A percentile compares a stretch with the other conserved stretches of the same genome.
These are phyloP conservation scores for Gasteruption jaculator DNA, from an alignment of 2,888 invertebrate genomes.

Conservation along the genomic window DNA sequence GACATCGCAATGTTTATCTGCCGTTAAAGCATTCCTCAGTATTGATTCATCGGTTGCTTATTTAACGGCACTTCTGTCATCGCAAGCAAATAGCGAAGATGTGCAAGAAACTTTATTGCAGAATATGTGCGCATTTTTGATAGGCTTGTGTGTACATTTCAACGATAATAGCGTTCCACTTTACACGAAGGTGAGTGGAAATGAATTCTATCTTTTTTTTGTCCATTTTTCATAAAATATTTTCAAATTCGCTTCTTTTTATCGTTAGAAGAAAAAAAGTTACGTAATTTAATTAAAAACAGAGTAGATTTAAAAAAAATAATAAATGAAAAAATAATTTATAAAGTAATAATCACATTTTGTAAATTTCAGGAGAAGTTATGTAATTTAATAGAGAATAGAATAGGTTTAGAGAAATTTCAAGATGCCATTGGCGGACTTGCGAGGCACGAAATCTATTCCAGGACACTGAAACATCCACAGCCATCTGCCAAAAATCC, in stretches of 20 bases:
- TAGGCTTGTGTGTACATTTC: constrained; percentile 87
- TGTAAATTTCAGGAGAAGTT: constrained; percentile 65
- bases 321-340: neutral
- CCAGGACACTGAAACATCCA: constrained; percentile 88
- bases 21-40: constrained; percentile 77
- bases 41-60: constrained; percentile 80
- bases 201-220: neutral
- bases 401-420: constrained; percentile 87
- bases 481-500: constrained; percentile 75
- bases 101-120: constrained; percentile 85
- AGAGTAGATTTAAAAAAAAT: too few species aligned
- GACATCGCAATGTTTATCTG: constrained; percentile 78
- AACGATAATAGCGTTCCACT: constrained; percentile 77
- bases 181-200: constrained; percentile 62
- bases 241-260: neutral
- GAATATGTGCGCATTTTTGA: constrained; percentile 85
- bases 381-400: constrained; percentile 77
- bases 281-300: too few species aligned
- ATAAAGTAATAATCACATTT: too few species aligned
- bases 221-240: neutral
- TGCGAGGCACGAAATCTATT: constrained; percentile 85
- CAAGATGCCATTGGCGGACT: constrained; percentile 82
- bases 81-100: constrained; percentile 82
- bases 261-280: too few species aligned
- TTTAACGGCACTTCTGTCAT: constrained; percentile 62